phyloP scores from a whole-genome alignment of 2,888 invertebrate genomes.

The Eupeodes luniger region DNA sequence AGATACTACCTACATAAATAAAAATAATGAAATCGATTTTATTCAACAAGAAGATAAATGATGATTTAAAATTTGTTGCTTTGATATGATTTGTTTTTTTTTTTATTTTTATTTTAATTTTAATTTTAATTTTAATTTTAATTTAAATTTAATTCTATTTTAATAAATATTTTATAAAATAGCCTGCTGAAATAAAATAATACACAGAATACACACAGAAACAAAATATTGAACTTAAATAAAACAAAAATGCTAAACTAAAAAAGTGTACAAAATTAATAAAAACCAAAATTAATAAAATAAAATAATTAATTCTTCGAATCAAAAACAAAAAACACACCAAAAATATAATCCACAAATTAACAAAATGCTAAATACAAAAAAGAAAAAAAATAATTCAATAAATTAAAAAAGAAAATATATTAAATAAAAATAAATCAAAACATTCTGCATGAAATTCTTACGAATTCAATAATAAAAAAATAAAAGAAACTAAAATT shows the following conservation, averaged over 20 bases:
- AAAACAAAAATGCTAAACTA: slow-evolving; percentile 35
- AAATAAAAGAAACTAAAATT: background rate
- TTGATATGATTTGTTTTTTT: slow-evolving; percentile 5
- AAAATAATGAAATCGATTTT: slow-evolving; percentile 67
- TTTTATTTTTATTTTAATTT: slow-evolving; percentile 8
- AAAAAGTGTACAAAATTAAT: slow-evolving; percentile 62
- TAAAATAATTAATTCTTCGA: slow-evolving; percentile 30
- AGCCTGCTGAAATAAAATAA: slow-evolving; percentile 60
- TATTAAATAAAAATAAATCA: slow-evolving; percentile 22
- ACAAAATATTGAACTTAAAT: slow-evolving; percentile 34
- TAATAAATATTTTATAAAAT: slow-evolving; percentile 23
- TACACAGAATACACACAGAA: slow-evolving; percentile 44
- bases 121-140: background rate
- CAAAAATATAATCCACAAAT: slow-evolving; percentile 14
- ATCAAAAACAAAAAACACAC: slow-evolving; percentile 26
- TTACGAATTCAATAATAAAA: background rate
- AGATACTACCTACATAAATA: slow-evolving; percentile 13
- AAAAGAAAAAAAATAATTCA: slow-evolving; percentile 62
- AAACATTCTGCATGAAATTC: slow-evolving; percentile 4
- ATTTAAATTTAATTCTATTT: background rate
- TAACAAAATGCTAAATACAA: slow-evolving; percentile 71
- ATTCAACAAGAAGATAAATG: slow-evolving; percentile 69
- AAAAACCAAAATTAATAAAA: slow-evolving; percentile 30
- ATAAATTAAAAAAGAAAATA: slow-evolving; percentile 12
- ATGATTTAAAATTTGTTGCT: slow-evolving; percentile 68